Percentiles rank a stretch among this genome's conserved stretches.
Evolutionary conservation across 2,113 vertebrate genomes (phyloP).

Genomic region (Bungarus multicinctus): DNA sequence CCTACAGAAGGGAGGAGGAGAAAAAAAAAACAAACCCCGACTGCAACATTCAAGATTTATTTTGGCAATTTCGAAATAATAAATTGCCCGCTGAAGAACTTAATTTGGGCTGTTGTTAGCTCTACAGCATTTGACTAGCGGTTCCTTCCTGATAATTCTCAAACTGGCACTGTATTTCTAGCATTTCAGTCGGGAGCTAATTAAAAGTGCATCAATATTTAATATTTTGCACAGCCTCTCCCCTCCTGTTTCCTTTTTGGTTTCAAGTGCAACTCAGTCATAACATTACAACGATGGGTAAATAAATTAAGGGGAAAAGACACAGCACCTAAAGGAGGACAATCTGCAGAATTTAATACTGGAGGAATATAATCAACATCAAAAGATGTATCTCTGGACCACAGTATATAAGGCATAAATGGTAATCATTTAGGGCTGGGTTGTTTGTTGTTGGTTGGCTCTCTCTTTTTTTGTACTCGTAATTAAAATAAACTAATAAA

Average conservation of each 20-base stretch:
- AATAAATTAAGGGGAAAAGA: constrained; percentile 21
- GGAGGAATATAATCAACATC: constrained; percentile 35
- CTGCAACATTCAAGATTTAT: constrained; percentile 5
- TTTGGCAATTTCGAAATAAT: constrained; percentile 3
- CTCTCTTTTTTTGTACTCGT: constrained; percentile 59
- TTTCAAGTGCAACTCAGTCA: constrained; percentile 21
- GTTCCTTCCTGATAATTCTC: constrained; percentile 2
- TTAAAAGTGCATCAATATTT: constrained; percentile 22
- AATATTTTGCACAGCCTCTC: constrained; percentile 9
- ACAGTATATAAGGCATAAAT: constrained; percentile 47
- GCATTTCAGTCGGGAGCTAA: constrained; percentile 31
- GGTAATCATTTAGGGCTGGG: constrained; percentile 52
- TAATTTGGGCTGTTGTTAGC: constrained; percentile 1
- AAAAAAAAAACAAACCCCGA: background rate
- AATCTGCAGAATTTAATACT: constrained; percentile 27
- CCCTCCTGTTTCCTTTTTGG: constrained; percentile 38
- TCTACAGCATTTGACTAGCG: background rate
- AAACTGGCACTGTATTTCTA: background rate
- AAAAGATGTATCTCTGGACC: constrained; percentile 9
- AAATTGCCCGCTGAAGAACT: constrained; percentile 8
- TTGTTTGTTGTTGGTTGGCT: background rate
- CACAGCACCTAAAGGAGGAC: constrained; percentile 40
- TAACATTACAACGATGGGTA: constrained; percentile 15
- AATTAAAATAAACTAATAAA: constrained; percentile 72
- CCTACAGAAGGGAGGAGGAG: background rate